These are phyloP conservation scores for Entosphenus tridentatus DNA, from an alignment of 2,113 vertebrate genomes.

Conservation along the genomic window DNA sequence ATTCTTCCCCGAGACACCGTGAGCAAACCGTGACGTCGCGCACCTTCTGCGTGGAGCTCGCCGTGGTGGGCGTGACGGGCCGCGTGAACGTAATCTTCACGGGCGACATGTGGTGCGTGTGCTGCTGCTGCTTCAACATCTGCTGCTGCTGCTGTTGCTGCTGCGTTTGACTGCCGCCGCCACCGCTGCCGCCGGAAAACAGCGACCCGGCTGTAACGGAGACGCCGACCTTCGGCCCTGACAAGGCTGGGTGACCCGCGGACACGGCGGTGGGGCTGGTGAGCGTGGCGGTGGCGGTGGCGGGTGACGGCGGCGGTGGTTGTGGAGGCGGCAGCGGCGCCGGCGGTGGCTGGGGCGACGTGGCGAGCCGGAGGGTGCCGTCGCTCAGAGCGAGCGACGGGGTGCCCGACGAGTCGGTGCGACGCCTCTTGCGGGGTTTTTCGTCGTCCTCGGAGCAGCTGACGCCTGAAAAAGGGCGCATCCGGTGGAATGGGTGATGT, in stretches of 20 bases:
- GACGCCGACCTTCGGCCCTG: too few relatives aligned
- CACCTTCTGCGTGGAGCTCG: constrained; percentile 83
- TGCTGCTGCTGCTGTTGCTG: too few relatives aligned
- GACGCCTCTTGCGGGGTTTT: constrained; percentile 80
- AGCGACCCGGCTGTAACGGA: too few relatives aligned
- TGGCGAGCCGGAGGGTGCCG: constrained; percentile 47
- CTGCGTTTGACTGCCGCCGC: too few relatives aligned
- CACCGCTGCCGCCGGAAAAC: too few relatives aligned
- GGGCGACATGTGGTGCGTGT: constrained; percentile 65
- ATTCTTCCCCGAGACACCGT: background rate
- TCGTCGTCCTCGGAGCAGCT: constrained; percentile 94
- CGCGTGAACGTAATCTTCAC: constrained; percentile 99
- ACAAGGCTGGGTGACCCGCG: constrained; percentile 21
- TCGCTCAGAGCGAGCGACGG: constrained; percentile 84
- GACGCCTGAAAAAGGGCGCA: constrained; percentile 30
- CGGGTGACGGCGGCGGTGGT: constrained; percentile 6
- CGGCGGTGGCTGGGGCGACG: constrained; percentile 61
- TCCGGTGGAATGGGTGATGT: too few relatives aligned
- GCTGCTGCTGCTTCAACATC: too few relatives aligned
- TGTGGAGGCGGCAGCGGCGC: constrained; percentile 14
- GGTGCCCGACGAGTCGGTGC: constrained; percentile 81
- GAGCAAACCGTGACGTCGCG: constrained; percentile 14
- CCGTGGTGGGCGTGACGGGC: constrained; percentile 78
- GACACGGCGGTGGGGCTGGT: constrained; percentile 72
- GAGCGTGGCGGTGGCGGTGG: constrained; percentile 47